A percentile compares a stretch with the other conserved stretches of the same genome.
phyloP scores from a whole-genome alignment of 2,888 invertebrate species.

The Sesamia inferens region DNA sequence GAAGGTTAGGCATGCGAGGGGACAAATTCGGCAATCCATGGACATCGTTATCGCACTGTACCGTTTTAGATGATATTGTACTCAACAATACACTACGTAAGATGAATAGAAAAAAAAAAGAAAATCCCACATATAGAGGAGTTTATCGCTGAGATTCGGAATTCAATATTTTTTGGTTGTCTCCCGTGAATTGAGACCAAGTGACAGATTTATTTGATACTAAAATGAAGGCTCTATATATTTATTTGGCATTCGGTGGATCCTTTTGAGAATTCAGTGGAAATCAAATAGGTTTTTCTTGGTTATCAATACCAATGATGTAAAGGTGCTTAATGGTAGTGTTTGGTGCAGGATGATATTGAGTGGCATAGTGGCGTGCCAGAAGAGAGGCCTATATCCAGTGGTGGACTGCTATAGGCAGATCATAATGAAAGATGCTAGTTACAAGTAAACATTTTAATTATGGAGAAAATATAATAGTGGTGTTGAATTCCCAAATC shows the following conservation, averaged over 20 bases:
- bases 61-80: constrained; percentile 48
- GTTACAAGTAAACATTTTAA: constrained; percentile 7
- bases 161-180: constrained; percentile 60
- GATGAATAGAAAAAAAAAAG: constrained; percentile 36
- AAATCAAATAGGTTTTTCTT: constrained; percentile 41
- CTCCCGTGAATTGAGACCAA: constrained; percentile 58
- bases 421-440: neutral
- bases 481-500: neutral
- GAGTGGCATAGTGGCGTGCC: too few species aligned
- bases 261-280: constrained; percentile 36
- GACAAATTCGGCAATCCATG: constrained; percentile 57
- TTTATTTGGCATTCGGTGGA: constrained; percentile 38
- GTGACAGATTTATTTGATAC: constrained; percentile 63
- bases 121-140: constrained; percentile 22
- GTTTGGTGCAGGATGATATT: too few species aligned
- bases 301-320: constrained; percentile 36
- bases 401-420: too few species aligned
- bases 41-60: constrained; percentile 63
- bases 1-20: constrained; percentile 58
- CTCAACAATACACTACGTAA: constrained; percentile 45
- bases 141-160: constrained; percentile 45
- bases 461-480: neutral
- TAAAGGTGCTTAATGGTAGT: neutral
- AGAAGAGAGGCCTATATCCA: too few species aligned
- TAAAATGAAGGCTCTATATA: constrained; percentile 47